phyloP scores from a whole-genome alignment of 2,797 vertebrate genomes.

The Tapirus indicus region DNA sequence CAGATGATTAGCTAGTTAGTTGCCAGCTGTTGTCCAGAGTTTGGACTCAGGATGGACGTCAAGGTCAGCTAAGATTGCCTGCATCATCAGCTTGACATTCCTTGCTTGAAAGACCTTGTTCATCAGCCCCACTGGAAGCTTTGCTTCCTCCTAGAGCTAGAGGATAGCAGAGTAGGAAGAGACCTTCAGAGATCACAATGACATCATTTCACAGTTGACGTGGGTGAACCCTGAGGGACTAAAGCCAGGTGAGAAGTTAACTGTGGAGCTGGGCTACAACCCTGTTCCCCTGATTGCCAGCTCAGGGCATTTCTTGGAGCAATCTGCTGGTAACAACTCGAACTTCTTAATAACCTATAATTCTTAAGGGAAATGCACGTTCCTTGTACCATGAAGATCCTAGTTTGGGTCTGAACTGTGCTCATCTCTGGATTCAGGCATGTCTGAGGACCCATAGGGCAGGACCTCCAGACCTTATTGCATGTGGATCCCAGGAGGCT shows the following conservation, averaged over 20 bases:
- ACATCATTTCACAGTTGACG: neutral
- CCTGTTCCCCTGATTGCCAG: neutral
- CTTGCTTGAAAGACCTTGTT: neutral
- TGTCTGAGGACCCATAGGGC: neutral
- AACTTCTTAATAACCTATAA: neutral
- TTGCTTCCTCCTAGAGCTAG: neutral
- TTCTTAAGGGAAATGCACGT: neutral
- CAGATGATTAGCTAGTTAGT: neutral
- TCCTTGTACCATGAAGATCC: neutral
- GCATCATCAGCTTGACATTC: neutral
- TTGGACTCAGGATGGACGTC: neutral
- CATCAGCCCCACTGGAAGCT: neutral
- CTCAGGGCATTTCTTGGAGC: neutral
- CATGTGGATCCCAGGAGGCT: neutral
- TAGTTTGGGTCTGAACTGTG: neutral
- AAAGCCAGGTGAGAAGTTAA: neutral
- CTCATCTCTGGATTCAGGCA: neutral
- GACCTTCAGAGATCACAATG: neutral
- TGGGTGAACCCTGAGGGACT: neutral
- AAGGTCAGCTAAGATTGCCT: neutral
- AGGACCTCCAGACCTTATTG: neutral
- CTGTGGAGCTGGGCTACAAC: neutral
- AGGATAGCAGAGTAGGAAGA: neutral
- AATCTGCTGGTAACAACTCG: rapidly evolving
- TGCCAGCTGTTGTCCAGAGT: neutral